These are phyloP conservation scores for Halictus ligatus DNA, from an alignment of 2,888 invertebrate genomes.

Conservation along the genomic window DNA sequence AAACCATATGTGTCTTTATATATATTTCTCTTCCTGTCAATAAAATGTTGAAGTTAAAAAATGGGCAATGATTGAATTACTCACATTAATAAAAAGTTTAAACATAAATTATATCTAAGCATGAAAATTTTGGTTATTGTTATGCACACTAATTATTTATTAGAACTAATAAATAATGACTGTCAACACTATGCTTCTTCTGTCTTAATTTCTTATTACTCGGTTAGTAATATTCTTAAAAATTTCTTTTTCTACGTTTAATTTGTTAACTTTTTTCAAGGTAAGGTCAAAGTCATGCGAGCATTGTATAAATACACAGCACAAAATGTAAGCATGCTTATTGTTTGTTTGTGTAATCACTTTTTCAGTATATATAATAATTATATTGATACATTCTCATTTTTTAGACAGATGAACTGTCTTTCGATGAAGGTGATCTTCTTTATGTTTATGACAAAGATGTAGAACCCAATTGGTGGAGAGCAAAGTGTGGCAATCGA, in stretches of 20 bases:
- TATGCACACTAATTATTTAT: slow-evolving; percentile 11
- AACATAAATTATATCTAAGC: slow-evolving; percentile 3
- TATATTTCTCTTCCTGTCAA: not conserved
- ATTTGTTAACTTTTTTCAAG: slow-evolving; percentile 73
- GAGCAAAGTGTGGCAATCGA: slow-evolving; percentile 85
- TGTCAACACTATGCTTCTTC: not conserved
- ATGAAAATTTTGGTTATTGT: slow-evolving; percentile 12
- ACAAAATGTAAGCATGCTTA: slow-evolving; percentile 84
- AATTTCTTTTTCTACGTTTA: slow-evolving; percentile 26
- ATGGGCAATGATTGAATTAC: not conserved
- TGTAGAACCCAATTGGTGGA: slow-evolving; percentile 85
- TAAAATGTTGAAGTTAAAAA: slow-evolving; percentile 9
- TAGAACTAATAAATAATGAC: not conserved
- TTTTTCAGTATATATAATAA: not conserved
- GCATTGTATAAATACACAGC: slow-evolving; percentile 86
- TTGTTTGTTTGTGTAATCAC: slow-evolving; percentile 16
- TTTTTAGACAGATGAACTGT: slow-evolving; percentile 86
- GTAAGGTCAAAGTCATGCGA: slow-evolving; percentile 86
- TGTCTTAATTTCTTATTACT: not conserved
- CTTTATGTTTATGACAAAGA: slow-evolving; percentile 86
- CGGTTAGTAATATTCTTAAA: slow-evolving; percentile 6
- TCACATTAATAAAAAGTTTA: slow-evolving; percentile 4
- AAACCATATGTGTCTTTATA: slow-evolving; percentile 22
- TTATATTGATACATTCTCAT: not conserved
- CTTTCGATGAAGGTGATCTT: slow-evolving; percentile 88